Evolutionary conservation across 1,140 invertebrate genomes (phyloP), one percentile per base, ranked within the genome.

Genomic region (Maniola jurtina): DNA sequence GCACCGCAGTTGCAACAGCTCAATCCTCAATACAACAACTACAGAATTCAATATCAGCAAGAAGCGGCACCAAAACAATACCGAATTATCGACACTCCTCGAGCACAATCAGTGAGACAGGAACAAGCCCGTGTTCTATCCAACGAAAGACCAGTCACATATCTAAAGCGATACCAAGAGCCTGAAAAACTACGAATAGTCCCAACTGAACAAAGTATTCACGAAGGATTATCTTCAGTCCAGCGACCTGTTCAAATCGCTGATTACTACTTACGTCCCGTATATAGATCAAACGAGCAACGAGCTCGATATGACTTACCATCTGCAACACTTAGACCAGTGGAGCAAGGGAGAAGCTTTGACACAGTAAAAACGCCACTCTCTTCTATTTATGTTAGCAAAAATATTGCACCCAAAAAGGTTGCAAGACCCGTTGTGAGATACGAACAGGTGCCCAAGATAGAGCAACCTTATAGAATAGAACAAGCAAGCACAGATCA

Each of bases 321-420:
- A 11, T 5, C 70, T 40, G 40, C 72, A 48, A 47, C 72, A 33
- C 36, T 73, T 34, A 78, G 77, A 63, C 63, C 66, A 0, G 71
- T 73, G 33, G 78, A 84, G 36, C 72, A 79, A 63, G 54, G 67
- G 13, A 72, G 83, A 6, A 76, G 72, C 10, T 58, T 73, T 15
- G 80, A 87, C 57, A 59, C 78, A 8, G 72, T 77, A 7, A 88
- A 88, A 71, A 61, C 81, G 36, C 85, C 87, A 5, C 73, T 83
- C n/a, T 88, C 88, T 6, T 71, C 88, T 14, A 88, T 88, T 70
- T 90, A 83, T 47, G 88, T 90, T 0, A 88, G 80, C 62, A 85
- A 88, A 66, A 88, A 88, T 47, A 58, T 83, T 15, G 69, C 72
- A 13, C 83, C 85, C 10, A 88, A 87, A 60, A 88, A 88, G 65